These are phyloP conservation scores for Paratilapia polleni DNA, from an alignment of 2,113 vertebrate species.

Conservation along the genomic window DNA sequence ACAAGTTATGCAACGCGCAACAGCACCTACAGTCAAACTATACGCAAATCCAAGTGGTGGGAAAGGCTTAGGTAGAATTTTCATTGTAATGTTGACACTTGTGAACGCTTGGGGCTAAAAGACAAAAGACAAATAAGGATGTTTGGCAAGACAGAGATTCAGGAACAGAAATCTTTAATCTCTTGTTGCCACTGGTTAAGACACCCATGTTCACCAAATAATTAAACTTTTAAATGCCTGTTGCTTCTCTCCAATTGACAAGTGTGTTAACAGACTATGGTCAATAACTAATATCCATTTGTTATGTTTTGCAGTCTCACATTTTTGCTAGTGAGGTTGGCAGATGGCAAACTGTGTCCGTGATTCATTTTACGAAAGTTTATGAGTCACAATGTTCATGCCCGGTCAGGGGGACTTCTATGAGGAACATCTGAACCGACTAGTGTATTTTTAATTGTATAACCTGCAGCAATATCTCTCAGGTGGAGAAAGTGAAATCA, in stretches of 20 bases:
- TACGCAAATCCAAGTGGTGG: background rate
- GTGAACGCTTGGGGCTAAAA: background rate
- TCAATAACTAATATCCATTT: background rate
- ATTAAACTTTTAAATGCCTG: background rate
- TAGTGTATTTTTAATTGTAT: background rate
- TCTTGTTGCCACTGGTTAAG: background rate
- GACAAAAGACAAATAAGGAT: background rate
- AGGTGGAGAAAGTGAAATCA: background rate
- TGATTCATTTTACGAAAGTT: background rate
- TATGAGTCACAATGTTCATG: background rate
- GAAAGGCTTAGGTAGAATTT: background rate
- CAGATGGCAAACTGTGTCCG: background rate
- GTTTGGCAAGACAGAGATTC: background rate
- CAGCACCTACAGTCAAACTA: conserved; percentile 20
- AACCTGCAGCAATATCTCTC: background rate
- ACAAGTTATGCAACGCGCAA: conserved; percentile 12
- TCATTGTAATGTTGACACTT: background rate
- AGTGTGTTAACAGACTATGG: background rate
- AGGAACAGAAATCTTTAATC: background rate
- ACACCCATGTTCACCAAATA: background rate
- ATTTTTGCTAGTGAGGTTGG: background rate
- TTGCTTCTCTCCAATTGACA: background rate
- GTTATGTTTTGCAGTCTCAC: background rate
- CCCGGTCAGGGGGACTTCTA: background rate
- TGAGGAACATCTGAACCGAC: background rate